Base-by-base conservation (phyloP, 2,797 vertebrate genomes). In the Microhierax caerulescens region DNA sequence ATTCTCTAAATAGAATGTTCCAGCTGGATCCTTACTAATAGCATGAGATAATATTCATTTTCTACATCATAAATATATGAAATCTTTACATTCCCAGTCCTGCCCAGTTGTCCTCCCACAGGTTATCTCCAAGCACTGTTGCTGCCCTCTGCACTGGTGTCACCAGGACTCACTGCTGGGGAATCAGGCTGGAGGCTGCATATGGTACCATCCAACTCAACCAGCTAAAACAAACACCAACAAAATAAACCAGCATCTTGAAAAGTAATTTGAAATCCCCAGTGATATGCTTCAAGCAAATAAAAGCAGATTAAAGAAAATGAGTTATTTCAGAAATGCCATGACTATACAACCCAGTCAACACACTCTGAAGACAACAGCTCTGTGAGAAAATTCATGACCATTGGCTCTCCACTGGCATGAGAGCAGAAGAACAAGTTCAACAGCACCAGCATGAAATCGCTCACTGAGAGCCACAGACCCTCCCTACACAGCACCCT, bases 1-100 rank as follows among this genome's bases (percentile, higher is more conserved):
- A 22, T 63, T 73, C 84, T 75, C 57, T 36, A 82, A 95, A 83
- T 74, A 69, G 47, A 95, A 95, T 54, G 82, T 59, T 95, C 72
- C 91, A 85, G 50, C 39, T 90, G 68, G 83, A 76, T 75, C 22
- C 80, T 54, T 64, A 60, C 27, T 80, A 57, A 81, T 16, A 78
- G 61, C n/a, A 12, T 4, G 15, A 53, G n/a, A 60, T 32, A 60
- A 43, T 60, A 84, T 68, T 85, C 48, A 56, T 34, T 16, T 84
- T 75, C 39, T 43, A 5, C 23, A 25, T 50, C 7, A 16, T 2
- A 59, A 88, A 91, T 13, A 9, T 0, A 68, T 81, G 57, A 50
- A 65, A 72, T 75, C 3, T 45, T 61, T 48, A 37, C 0, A 1
- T 39, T 84, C 9, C 51, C 19, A 48, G 18, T 85, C n/a, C 57